Percentiles rank a stretch among this genome's conserved stretches.
These are phyloP conservation scores for Diacarnus erythraeanus DNA, from an alignment of 37 sponge, comb jelly and placozoan genomes.

Conservation along the genomic window DNA sequence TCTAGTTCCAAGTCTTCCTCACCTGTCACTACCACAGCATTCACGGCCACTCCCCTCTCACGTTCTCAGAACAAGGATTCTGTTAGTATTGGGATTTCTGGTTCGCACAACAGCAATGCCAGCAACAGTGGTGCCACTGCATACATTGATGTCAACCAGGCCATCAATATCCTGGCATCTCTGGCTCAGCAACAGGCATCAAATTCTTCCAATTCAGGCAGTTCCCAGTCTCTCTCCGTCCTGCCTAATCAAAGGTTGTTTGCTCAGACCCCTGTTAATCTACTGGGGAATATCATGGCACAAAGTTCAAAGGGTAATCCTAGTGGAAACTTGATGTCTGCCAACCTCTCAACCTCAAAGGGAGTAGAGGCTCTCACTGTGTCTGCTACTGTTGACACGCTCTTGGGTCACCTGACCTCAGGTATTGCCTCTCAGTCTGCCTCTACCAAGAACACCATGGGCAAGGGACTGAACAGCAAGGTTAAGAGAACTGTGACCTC, in stretches of 20 bases:
- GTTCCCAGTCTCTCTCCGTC: constrained; percentile 12
- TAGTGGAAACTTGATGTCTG: neutral
- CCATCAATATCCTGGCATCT: constrained; percentile 42
- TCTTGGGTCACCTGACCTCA: constrained; percentile 37
- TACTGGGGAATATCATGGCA: constrained; percentile 22
- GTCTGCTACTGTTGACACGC: constrained; percentile 13
- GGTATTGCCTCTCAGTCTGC: neutral
- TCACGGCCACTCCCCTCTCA: neutral
- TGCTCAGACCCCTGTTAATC: neutral
- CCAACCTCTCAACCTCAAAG: neutral
- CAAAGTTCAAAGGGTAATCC: neutral
- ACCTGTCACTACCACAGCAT: neutral
- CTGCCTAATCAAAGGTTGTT: constrained; percentile 15
- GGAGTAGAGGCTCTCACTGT: neutral
- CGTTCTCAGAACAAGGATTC: neutral
- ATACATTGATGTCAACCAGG: constrained; percentile 33
- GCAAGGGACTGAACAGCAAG: neutral
- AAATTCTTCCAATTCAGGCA: neutral
- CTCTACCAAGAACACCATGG: neutral
- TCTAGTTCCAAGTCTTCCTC: neutral
- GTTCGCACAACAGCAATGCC: neutral
- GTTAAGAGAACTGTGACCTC: neutral
- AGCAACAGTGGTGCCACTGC: constrained; percentile 23
- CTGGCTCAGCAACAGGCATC: constrained; percentile 18
- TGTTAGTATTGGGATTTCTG: neutral